Conservation (phyloP, 2,888 invertebrate species). For the Zaprionus obscuricornis region DNA sequence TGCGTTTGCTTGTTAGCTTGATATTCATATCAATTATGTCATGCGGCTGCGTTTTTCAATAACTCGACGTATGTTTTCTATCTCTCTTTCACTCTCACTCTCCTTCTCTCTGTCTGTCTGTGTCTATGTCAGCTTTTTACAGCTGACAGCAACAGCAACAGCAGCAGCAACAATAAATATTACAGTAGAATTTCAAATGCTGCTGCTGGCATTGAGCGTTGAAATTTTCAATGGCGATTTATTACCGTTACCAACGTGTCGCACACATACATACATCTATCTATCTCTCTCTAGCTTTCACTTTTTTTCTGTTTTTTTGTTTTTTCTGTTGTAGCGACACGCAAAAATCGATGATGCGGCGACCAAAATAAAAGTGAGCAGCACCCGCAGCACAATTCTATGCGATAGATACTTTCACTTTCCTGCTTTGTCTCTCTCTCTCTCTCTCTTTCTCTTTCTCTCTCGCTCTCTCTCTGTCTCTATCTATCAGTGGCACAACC, state of each 20-base stretch:
- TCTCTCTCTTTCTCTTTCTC: not conserved
- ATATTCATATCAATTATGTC: too few species aligned
- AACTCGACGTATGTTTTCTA: not conserved
- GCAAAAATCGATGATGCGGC: constrained; percentile 72
- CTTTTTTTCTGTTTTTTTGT: constrained; percentile 2
- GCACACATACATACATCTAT: constrained; percentile 13
- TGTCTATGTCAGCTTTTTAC: constrained; percentile 27
- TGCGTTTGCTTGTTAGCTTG: not conserved
- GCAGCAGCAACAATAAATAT: not conserved
- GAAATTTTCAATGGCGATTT: constrained; percentile 70
- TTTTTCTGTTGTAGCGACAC: constrained; percentile 29
- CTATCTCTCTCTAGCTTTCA: constrained; percentile 2
- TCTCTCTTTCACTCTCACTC: not conserved
- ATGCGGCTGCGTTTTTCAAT: too few species aligned
- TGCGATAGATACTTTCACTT: constrained; percentile 44
- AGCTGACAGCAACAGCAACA: constrained; percentile 8
- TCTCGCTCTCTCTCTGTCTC: not conserved
- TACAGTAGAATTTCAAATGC: constrained; percentile 21
- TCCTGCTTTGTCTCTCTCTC: constrained; percentile 1
- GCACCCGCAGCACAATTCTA: constrained; percentile 54
- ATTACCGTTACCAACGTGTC: constrained; percentile 51
- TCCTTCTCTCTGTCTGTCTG: constrained; percentile 1
- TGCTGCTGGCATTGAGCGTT: constrained; percentile 32
- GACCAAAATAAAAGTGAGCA: constrained; percentile 70
- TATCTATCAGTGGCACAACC: too few species aligned